Conservation (phyloP, 2,797 vertebrate species). For the Smutsia temminckii region DNA sequence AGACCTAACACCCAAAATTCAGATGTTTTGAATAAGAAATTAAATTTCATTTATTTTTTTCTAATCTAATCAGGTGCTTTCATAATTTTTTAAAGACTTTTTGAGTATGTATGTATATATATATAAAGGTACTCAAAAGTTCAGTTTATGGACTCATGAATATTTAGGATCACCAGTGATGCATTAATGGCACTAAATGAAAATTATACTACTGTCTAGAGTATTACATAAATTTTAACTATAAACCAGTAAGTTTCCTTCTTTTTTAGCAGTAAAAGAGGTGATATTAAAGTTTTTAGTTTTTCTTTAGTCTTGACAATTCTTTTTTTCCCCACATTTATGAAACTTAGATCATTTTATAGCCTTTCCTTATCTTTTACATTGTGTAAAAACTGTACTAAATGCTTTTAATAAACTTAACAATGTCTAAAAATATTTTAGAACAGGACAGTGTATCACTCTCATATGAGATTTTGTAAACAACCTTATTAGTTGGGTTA, state of each 20-base stretch:
- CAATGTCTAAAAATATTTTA: constrained; percentile 82
- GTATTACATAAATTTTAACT: constrained; percentile 44
- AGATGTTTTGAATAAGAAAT: constrained; percentile 38
- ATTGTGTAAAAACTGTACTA: constrained; percentile 76
- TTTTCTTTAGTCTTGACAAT: constrained; percentile 64
- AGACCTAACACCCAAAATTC: constrained; percentile 49
- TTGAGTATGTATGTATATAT: background rate
- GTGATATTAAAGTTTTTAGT: constrained; percentile 77
- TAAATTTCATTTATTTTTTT: background rate
- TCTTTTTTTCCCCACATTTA: constrained; percentile 39
- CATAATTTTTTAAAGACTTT: constrained; percentile 6
- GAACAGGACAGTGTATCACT: constrained; percentile 78
- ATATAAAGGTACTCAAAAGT: constrained; percentile 47
- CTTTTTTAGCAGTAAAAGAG: constrained; percentile 73
- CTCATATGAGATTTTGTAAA: constrained; percentile 83
- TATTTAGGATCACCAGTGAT: constrained; percentile 67
- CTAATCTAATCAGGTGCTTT: constrained; percentile 38
- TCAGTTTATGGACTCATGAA: constrained; percentile 18
- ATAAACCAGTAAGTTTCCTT: constrained; percentile 53
- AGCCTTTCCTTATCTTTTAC: constrained; percentile 75
- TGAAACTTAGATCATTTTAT: constrained; percentile 72
- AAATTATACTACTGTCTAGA: constrained; percentile 36
- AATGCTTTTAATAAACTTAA: constrained; percentile 82
- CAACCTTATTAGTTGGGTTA: constrained; percentile 80
- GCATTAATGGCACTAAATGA: constrained; percentile 52